Percentiles rank a stretch among this genome's conserved stretches.
Evolutionary conservation across 2,888 invertebrate genomes (phyloP).

Genomic region (Timema cristinae): DNA sequence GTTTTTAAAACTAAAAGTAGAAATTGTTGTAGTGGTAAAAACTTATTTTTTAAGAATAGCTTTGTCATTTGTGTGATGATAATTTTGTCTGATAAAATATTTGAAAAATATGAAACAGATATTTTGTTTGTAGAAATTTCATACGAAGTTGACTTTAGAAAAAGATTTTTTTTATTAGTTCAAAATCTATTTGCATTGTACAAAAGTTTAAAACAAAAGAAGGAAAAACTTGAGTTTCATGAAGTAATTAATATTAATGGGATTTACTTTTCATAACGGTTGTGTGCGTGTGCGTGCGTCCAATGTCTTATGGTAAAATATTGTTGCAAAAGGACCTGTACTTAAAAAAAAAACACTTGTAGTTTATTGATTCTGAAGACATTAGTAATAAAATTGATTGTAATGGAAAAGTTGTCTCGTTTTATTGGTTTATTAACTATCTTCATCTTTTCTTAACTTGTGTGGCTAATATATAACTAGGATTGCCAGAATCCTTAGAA

Average conservation of each 20-base stretch:
- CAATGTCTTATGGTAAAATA: not conserved
- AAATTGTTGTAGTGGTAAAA: too few species aligned
- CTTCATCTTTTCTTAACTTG: too few species aligned
- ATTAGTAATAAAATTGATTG: constrained; percentile 13
- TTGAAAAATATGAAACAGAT: constrained; percentile 1
- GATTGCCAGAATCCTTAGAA: too few species aligned
- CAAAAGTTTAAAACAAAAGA: not conserved
- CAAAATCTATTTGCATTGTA: not conserved
- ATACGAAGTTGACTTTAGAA: not conserved
- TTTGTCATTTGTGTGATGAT: not conserved
- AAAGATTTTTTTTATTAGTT: not conserved
- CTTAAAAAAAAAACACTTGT: constrained; percentile 2
- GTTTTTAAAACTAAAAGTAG: too few species aligned
- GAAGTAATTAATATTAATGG: not conserved
- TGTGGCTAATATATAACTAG: too few species aligned
- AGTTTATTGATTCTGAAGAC: not conserved
- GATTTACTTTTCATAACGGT: constrained; percentile 9
- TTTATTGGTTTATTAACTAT: too few species aligned
- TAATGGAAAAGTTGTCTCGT: not conserved
- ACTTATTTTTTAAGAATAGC: not conserved
- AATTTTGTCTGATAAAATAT: constrained; percentile 1
- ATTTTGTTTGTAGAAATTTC: not conserved
- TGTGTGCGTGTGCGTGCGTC: not conserved
- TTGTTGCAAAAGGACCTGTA: not conserved
- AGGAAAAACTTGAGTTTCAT: not conserved